Conservation (phyloP, 2,888 invertebrate species). For the Monochamus alternatus region DNA sequence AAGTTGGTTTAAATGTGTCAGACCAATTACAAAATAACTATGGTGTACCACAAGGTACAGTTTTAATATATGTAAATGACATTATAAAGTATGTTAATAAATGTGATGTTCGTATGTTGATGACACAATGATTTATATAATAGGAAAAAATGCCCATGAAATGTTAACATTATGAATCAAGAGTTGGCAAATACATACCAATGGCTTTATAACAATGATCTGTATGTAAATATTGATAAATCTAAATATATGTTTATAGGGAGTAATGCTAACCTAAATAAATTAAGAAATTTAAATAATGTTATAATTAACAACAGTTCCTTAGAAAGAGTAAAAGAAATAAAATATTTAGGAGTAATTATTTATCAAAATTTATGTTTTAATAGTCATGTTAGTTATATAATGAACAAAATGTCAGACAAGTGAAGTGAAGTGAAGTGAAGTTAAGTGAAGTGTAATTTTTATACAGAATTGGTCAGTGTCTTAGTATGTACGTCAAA, state of each 20-base stretch:
- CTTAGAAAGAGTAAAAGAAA: conserved; percentile 7
- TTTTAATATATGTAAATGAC: neutral
- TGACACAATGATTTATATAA: neutral
- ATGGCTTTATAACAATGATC: neutral
- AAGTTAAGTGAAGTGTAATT: too few relatives aligned
- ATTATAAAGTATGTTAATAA: conserved; percentile 1
- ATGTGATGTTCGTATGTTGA: neutral
- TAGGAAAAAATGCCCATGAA: neutral
- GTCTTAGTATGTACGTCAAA: neutral
- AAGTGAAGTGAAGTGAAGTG: too few relatives aligned
- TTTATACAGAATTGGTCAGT: neutral
- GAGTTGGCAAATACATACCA: neutral
- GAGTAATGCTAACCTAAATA: neutral
- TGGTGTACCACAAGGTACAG: conserved; percentile 1
- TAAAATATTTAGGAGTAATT: conserved; percentile 13
- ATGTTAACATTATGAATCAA: neutral
- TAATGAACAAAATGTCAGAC: conserved; percentile 16
- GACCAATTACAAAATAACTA: neutral
- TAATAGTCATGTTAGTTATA: conserved; percentile 17
- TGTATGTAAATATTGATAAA: neutral
- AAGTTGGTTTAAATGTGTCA: neutral
- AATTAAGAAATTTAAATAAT: neutral
- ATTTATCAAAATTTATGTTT: neutral
- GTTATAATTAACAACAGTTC: neutral
- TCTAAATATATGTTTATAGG: conserved; percentile 6